phyloP scores from a whole-genome alignment of 1,140 invertebrate species.

The Ctenoplectra terminalis region DNA sequence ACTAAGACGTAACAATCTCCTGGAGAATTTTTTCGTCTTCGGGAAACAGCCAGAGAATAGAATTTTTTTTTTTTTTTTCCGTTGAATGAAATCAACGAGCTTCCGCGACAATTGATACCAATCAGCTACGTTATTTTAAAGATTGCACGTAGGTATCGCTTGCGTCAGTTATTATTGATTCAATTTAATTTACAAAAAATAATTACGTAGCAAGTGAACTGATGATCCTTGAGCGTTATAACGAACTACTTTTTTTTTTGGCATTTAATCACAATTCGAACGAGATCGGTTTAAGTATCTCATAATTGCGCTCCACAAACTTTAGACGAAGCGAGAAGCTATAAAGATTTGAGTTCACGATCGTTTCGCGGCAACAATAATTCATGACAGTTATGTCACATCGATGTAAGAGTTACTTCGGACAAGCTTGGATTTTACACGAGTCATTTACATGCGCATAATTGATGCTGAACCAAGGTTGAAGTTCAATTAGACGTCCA shows the following conservation, averaged over 20 bases:
- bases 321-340: not conserved
- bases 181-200: not conserved
- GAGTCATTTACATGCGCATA: not conserved
- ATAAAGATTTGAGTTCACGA: not conserved
- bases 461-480: not conserved
- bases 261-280: not conserved
- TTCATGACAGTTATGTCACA: not conserved
- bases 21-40: not conserved
- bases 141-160: conserved; percentile 1
- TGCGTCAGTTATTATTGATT: conserved; percentile 17
- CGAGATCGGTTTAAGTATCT: not conserved
- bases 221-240: no score
- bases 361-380: not conserved
- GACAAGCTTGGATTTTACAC: not conserved
- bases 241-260: no score
- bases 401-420: not conserved
- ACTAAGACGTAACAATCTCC: not conserved
- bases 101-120: conserved; percentile 20
- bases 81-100: not conserved
- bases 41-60: not conserved
- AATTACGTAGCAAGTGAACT: no score
- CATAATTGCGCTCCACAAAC: not conserved
- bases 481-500: not conserved
- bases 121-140: conserved; percentile 11
- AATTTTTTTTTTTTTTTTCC: conserved; percentile 12